phyloP scores from a whole-genome alignment of 2,888 invertebrate species.

The Diogma glabrata region DNA sequence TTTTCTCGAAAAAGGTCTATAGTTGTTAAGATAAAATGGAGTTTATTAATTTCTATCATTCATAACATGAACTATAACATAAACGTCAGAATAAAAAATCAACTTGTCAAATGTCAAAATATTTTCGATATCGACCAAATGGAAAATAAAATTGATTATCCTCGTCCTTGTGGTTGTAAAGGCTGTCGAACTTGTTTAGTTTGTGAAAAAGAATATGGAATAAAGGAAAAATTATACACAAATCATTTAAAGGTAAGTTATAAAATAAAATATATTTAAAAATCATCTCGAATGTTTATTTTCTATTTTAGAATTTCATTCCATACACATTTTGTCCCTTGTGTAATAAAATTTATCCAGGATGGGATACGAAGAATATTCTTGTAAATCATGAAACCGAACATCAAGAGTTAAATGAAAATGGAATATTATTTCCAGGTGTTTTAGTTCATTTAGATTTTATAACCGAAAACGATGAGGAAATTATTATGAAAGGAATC shows the following conservation, averaged over 20 bases:
- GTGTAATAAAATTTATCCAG: slow-evolving; percentile 64
- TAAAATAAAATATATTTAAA: slow-evolving; percentile 12
- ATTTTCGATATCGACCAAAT: no score
- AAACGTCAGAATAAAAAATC: no score
- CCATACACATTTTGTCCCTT: slow-evolving; percentile 64
- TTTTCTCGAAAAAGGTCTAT: no score
- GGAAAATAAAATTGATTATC: slow-evolving; percentile 45
- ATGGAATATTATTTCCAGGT: slow-evolving; percentile 47
- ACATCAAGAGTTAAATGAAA: slow-evolving; percentile 41
- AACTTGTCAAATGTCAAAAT: no score
- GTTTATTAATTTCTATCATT: no score
- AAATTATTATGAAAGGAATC: slow-evolving; percentile 49
- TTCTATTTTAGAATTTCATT: slow-evolving; percentile 36
- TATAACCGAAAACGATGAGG: slow-evolving; percentile 57
- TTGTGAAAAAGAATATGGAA: slow-evolving; percentile 61
- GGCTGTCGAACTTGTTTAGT: slow-evolving; percentile 79
- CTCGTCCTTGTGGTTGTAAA: slow-evolving; percentile 82
- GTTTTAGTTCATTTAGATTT: slow-evolving; percentile 61
- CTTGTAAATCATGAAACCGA: slow-evolving; percentile 54
- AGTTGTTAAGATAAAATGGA: no score
- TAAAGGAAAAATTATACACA: slow-evolving; percentile 34
- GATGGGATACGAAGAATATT: slow-evolving; percentile 50
- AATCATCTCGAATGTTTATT: slow-evolving; percentile 2
- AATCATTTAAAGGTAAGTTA: slow-evolving; percentile 30
- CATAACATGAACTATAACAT: no score